A percentile compares a stretch with the other conserved stretches of the same genome.
These are phyloP conservation scores for Gorilla gorilla DNA, from an alignment of 2,113 vertebrate genomes.

Conservation along the genomic window DNA sequence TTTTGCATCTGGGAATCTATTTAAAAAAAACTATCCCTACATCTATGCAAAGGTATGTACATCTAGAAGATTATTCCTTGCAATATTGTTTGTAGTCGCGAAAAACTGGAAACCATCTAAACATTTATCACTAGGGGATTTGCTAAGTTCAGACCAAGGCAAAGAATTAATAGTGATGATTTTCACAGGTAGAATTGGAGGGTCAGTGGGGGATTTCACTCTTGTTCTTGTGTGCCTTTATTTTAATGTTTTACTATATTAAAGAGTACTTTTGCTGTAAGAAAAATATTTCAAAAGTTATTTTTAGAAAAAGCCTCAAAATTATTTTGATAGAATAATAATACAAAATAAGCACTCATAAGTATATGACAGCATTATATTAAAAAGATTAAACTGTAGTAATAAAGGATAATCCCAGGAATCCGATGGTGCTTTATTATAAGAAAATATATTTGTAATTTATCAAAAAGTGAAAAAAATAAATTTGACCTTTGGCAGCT, in stretches of 20 bases:
- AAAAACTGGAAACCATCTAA: background rate
- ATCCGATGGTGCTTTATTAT: background rate
- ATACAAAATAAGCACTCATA: background rate
- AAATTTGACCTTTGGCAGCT: background rate
- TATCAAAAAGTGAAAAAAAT: background rate
- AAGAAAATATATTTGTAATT: conserved; percentile 12
- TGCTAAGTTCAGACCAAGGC: background rate
- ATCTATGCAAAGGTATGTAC: background rate
- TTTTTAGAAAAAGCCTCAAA: background rate
- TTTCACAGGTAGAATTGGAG: background rate
- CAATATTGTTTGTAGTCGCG: background rate
- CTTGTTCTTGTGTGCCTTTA: background rate
- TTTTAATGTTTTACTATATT: conserved; percentile 10
- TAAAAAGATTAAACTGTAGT: background rate
- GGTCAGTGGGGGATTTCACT: background rate
- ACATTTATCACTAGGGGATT: background rate
- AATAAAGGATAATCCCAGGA: background rate
- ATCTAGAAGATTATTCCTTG: background rate
- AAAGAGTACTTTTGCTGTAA: background rate
- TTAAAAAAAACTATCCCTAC: background rate
- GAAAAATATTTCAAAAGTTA: background rate
- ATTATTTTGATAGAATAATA: background rate
- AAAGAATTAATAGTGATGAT: background rate
- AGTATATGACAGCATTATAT: background rate
- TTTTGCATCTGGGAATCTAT: background rate